Conservation (phyloP, 2,888 invertebrate species). For the Zygothrica quintamaculata region DNA sequence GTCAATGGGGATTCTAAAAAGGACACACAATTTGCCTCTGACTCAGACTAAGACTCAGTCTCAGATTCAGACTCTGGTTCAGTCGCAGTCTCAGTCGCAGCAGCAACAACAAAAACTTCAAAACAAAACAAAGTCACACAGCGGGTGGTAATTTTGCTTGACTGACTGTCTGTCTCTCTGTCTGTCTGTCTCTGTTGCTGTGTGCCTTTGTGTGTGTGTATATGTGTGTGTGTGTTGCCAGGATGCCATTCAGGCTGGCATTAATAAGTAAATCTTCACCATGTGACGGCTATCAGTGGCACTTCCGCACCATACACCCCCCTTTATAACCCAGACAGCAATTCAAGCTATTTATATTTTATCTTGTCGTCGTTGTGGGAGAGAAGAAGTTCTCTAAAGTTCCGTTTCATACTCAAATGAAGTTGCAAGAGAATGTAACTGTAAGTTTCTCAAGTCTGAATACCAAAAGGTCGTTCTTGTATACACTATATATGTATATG, state of each 20-base stretch:
- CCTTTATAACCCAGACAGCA: conserved; percentile 31
- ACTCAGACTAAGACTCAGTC: no score
- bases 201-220: conserved; percentile 16
- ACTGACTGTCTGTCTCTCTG: conserved; percentile 3
- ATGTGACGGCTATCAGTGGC: conserved; percentile 78
- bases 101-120: conserved; percentile 45
- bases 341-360: conserved; percentile 76
- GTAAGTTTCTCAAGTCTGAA: conserved; percentile 44
- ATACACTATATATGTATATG: not conserved
- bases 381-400: conserved; percentile 67
- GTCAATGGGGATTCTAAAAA: conserved; percentile 59
- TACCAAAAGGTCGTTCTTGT: conserved; percentile 26
- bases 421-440: conserved; percentile 54
- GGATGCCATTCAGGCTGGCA: conserved; percentile 71
- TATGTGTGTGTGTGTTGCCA: conserved; percentile 38
- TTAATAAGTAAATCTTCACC: conserved; percentile 77
- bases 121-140: conserved; percentile 65
- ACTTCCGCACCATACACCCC: conserved; percentile 57
- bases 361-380: conserved; percentile 63
- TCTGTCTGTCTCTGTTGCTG: conserved; percentile 10
- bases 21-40: conserved; percentile 17
- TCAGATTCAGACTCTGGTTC: no score
- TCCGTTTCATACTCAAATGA: conserved; percentile 57
- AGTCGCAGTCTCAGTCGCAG: no score
- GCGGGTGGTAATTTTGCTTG: conserved; percentile 36